phyloP scores from a whole-genome alignment of 2,113 vertebrate genomes.

The Indicator maculatus region DNA sequence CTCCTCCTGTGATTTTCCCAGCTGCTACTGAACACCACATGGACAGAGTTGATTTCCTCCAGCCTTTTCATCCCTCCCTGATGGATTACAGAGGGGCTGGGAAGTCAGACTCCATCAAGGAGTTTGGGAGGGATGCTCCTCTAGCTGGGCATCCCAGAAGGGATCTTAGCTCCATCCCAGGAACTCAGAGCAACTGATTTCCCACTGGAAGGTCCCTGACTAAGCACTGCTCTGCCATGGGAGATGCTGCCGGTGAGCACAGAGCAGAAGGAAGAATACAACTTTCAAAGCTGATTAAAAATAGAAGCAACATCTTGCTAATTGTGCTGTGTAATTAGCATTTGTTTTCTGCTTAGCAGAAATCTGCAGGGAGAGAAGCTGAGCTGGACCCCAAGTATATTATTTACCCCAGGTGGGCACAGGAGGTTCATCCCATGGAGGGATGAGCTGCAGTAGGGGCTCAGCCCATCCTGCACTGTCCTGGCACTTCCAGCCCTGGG shows the following conservation, averaged over 20 bases:
- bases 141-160: background rate
- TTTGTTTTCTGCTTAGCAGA: background rate
- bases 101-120: background rate
- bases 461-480: background rate
- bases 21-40: background rate
- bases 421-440: background rate
- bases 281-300: constrained; percentile 46
- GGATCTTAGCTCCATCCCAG: background rate
- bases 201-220: background rate
- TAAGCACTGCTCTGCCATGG: fast-evolving
- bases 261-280: background rate
- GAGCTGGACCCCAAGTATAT: background rate
- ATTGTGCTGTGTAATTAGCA: constrained; percentile 55
- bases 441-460: background rate
- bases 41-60: background rate
- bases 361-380: background rate
- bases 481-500: fast-evolving
- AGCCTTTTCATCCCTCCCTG: background rate
- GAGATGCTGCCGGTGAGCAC: background rate
- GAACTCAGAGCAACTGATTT: fast-evolving
- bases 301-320: constrained; percentile 7
- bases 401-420: background rate
- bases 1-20: constrained; percentile 3
- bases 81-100: background rate
- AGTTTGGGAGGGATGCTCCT: background rate